Evolutionary conservation across 64 coral and sea anemone species (phyloP).

Genomic region (Porites australiensis): DNA sequence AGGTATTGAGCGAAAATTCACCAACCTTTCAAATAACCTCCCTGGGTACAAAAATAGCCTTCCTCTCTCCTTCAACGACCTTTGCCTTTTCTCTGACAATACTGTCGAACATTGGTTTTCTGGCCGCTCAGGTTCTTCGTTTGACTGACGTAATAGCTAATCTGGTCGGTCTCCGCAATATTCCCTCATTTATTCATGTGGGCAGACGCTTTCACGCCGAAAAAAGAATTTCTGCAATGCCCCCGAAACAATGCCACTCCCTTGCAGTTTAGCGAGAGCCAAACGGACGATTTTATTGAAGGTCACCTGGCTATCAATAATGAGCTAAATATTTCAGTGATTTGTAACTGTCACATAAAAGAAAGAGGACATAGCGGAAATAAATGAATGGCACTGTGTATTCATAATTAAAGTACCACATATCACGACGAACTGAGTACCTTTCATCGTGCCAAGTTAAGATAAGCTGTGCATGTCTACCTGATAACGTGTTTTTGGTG

Average conservation of each 20-base stretch:
- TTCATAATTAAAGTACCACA: no score
- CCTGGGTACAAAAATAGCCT: no score
- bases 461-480: not conserved
- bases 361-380: no score
- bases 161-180: not conserved
- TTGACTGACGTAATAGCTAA: constrained; percentile 28
- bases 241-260: constrained; percentile 12
- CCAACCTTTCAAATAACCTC: no score
- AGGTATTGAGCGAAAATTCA: no score
- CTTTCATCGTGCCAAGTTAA: not conserved
- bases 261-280: not conserved
- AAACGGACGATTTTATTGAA: not conserved
- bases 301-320: not conserved
- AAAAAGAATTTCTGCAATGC: constrained; percentile 16
- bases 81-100: no score
- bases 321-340: not conserved
- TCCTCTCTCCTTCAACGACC: no score
- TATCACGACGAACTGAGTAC: not conserved
- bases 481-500: not conserved
- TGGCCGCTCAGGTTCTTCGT: not conserved
- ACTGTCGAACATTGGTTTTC: no score
- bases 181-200: not conserved
- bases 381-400: no score
- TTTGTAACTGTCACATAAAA: constrained; percentile 25
- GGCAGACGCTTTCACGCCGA: constrained; percentile 3